A percentile compares a stretch with the other conserved stretches of the same genome.
Conservation (phyloP, 2,113 vertebrate genomes). For the Chamaea fasciata region DNA sequence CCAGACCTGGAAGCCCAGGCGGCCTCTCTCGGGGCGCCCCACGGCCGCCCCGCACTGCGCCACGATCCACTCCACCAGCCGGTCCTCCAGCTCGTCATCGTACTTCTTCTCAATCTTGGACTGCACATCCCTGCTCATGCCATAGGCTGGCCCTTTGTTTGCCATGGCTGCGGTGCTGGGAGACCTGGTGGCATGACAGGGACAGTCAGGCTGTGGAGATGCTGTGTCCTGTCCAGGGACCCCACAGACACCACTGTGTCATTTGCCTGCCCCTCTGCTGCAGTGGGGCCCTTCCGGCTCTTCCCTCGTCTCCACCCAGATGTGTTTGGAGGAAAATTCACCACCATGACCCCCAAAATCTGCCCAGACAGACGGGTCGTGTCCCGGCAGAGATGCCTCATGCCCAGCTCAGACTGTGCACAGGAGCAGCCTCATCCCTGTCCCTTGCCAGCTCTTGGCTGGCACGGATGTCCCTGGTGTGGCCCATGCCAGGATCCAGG, state of each 20-base stretch:
- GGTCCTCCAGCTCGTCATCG: constrained; percentile 87
- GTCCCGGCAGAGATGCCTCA: not conserved
- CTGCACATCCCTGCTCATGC: constrained; percentile 92
- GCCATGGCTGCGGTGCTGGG: constrained; percentile 80
- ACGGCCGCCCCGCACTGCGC: constrained; percentile 82
- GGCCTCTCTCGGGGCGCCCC: constrained; percentile 82
- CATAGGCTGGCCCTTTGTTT: constrained; percentile 94
- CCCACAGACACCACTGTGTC: accelerated
- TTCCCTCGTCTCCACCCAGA: not conserved
- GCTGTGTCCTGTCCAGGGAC: not conserved
- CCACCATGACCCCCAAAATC: not conserved
- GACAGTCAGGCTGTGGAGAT: not conserved
- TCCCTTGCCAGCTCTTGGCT: not conserved
- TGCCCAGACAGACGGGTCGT: accelerated
- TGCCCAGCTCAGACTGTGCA: not conserved
- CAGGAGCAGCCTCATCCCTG: not conserved
- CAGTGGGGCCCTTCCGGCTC: not conserved
- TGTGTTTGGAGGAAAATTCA: not conserved
- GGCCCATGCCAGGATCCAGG: not conserved
- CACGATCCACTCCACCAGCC: constrained; percentile 90
- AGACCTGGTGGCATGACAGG: not conserved
- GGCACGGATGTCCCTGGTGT: accelerated
- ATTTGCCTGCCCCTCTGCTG: not conserved
- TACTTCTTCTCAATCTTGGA: constrained; percentile 98
- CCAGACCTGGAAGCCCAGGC: constrained; percentile 93